Percentiles rank a stretch among this genome's conserved stretches.
Conservation (phyloP, 2,113 vertebrate genomes). For the Xyrauchen texanus region DNA sequence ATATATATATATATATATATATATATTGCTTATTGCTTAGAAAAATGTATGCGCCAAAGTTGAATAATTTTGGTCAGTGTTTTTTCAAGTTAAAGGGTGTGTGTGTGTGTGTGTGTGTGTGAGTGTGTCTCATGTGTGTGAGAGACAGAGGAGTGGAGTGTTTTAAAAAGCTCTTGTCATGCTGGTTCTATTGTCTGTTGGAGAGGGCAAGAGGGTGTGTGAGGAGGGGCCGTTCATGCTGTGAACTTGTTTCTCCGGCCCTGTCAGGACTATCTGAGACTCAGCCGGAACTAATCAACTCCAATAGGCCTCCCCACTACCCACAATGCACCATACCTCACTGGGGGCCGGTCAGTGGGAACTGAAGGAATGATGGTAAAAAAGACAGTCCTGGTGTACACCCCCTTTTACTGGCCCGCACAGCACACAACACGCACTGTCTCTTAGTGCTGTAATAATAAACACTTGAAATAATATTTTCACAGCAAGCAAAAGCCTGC, state of each 20-base stretch:
- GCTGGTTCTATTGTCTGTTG: conserved; percentile 69
- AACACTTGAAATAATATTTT: conserved; percentile 85
- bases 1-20: no score
- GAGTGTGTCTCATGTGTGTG: conserved; percentile 52
- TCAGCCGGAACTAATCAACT: conserved; percentile 84
- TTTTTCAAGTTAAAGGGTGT: no score
- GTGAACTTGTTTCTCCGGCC: conserved; percentile 77
- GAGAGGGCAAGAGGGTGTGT: conserved; percentile 60
- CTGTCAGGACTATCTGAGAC: conserved; percentile 80
- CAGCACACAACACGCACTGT: conserved; percentile 77
- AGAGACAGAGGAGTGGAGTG: conserved; percentile 55
- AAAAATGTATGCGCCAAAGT: no score
- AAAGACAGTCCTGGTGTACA: conserved; percentile 54
- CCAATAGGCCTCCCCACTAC: conserved; percentile 78
- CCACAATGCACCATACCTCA: conserved; percentile 75
- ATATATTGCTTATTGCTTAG: no score
- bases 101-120: conserved; percentile 20
- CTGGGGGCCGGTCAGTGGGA: conserved; percentile 73
- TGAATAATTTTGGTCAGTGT: no score
- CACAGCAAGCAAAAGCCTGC: conserved; percentile 77
- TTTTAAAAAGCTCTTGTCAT: conserved; percentile 77
- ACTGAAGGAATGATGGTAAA: conserved; percentile 55
- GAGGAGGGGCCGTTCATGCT: conserved; percentile 66
- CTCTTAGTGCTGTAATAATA: conserved; percentile 80
- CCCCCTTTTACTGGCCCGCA: conserved; percentile 58